These are phyloP conservation scores for Cephus cinctus DNA, from an alignment of 1,140 invertebrate species.

Conservation along the genomic window DNA sequence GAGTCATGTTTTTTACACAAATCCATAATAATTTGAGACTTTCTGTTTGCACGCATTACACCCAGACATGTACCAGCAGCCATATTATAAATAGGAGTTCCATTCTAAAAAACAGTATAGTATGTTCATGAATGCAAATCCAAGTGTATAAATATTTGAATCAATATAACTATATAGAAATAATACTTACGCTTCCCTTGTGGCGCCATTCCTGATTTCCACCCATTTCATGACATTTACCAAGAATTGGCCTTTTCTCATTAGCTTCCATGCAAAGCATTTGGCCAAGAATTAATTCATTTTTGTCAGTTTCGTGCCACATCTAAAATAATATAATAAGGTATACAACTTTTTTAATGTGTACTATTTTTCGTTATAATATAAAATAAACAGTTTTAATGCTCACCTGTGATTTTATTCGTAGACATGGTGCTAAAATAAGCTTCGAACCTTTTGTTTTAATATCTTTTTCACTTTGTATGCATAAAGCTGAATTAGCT, in stretches of 20 bases:
- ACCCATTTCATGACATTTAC: conserved; percentile 91
- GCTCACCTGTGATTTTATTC: conserved; percentile 69
- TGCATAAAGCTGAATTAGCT: conserved; percentile 68
- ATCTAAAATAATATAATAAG: conserved; percentile 55
- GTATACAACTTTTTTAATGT: not conserved
- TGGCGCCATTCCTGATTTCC: conserved; percentile 88
- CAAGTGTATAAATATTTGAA: conserved; percentile 8
- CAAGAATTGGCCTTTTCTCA: conserved; percentile 65
- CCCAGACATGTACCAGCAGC: conserved; percentile 82
- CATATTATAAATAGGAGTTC: conserved; percentile 80
- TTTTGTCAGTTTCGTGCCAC: conserved; percentile 84
- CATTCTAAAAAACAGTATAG: conserved; percentile 55
- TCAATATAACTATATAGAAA: conserved; percentile 3
- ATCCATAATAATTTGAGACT: conserved; percentile 66
- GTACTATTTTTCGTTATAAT: not conserved
- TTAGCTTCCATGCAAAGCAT: conserved; percentile 82
- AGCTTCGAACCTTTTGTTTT: conserved; percentile 76
- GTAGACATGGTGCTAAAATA: conserved; percentile 68
- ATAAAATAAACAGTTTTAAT: conserved; percentile 24
- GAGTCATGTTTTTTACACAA: conserved; percentile 65
- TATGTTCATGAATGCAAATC: conserved; percentile 6
- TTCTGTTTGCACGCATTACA: conserved; percentile 54
- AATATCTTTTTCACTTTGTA: conserved; percentile 77
- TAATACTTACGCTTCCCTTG: conserved; percentile 62
- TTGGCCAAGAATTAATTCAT: conserved; percentile 82